Evolutionary conservation across 2,888 invertebrate genomes (phyloP).

Genomic region (Heteromurus nitidus): DNA sequence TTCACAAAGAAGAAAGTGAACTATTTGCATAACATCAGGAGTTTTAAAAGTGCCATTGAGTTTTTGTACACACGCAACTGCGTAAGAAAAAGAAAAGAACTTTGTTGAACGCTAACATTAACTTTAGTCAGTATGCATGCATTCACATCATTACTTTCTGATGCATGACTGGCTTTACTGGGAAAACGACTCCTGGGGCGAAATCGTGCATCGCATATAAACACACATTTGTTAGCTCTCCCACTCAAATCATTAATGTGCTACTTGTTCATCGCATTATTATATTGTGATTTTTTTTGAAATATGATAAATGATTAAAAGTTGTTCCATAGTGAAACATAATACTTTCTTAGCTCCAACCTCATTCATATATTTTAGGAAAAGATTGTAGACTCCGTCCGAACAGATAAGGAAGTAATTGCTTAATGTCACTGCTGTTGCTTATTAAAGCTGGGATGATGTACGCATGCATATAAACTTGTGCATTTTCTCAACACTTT

Average conservation of each 20-base stretch:
- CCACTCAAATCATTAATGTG: not conserved
- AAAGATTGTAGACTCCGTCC: not conserved
- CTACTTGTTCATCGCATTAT: not conserved
- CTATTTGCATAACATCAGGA: too few species aligned
- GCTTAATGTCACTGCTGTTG: constrained; percentile 3
- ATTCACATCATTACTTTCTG: not conserved
- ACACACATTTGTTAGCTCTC: too few species aligned
- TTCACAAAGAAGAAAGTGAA: too few species aligned
- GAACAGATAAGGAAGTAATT: too few species aligned
- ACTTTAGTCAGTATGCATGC: too few species aligned
- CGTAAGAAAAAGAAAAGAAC: too few species aligned
- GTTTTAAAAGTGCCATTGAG: too few species aligned
- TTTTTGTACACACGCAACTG: too few species aligned
- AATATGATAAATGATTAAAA: constrained; percentile 8
- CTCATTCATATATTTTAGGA: not conserved
- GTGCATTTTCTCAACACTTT: too few species aligned
- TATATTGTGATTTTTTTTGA: not conserved
- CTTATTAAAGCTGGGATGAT: constrained; percentile 4
- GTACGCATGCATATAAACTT: too few species aligned
- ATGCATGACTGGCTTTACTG: not conserved
- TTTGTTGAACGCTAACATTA: too few species aligned
- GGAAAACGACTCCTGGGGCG: not conserved
- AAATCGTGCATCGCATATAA: constrained; percentile 12
- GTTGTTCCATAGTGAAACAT: constrained; percentile 7
- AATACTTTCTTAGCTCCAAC: not conserved